A percentile compares a stretch with the other conserved stretches of the same genome.
Conservation (phyloP, 2,888 invertebrate species). For the Hololepta plana region DNA sequence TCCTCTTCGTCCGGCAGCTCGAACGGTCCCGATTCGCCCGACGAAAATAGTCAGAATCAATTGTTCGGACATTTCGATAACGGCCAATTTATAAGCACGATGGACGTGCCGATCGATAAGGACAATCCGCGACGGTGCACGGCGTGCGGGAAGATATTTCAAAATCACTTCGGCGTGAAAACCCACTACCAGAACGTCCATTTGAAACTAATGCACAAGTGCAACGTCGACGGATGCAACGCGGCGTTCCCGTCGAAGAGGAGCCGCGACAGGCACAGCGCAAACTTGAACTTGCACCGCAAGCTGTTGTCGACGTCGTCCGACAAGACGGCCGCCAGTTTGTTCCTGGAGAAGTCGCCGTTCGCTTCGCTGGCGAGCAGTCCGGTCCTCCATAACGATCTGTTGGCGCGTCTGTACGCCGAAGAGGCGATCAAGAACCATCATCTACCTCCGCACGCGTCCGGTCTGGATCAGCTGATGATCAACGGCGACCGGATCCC, state of each 20-base stretch:
- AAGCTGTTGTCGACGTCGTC: slow-evolving; percentile 64
- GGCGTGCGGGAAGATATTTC: slow-evolving; percentile 84
- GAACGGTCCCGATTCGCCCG: slow-evolving; percentile 35
- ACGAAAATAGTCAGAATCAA: slow-evolving; percentile 40
- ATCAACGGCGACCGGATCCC: slow-evolving; percentile 32
- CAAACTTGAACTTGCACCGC: slow-evolving; percentile 78
- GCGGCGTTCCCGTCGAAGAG: slow-evolving; percentile 88
- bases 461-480: slow-evolving; percentile 28
- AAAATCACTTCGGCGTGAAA: slow-evolving; percentile 83
- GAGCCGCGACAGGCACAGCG: slow-evolving; percentile 81
- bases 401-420: slow-evolving; percentile 60
- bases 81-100: slow-evolving; percentile 51
- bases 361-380: slow-evolving; percentile 38
- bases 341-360: slow-evolving; percentile 30
- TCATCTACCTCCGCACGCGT: slow-evolving; percentile 27
- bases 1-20: slow-evolving; percentile 40
- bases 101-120: slow-evolving; percentile 78
- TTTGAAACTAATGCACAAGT: slow-evolving; percentile 87
- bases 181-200: slow-evolving; percentile 93
- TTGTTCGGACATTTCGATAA: slow-evolving; percentile 56
- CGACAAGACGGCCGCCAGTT: slow-evolving; percentile 27
- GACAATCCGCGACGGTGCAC: slow-evolving; percentile 84
- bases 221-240: slow-evolving; percentile 86
- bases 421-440: slow-evolving; percentile 44
- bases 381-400: slow-evolving; percentile 56